These are phyloP conservation scores for Phrynosoma blainvillii DNA, from an alignment of 2,113 vertebrate species.

Conservation along the genomic window DNA sequence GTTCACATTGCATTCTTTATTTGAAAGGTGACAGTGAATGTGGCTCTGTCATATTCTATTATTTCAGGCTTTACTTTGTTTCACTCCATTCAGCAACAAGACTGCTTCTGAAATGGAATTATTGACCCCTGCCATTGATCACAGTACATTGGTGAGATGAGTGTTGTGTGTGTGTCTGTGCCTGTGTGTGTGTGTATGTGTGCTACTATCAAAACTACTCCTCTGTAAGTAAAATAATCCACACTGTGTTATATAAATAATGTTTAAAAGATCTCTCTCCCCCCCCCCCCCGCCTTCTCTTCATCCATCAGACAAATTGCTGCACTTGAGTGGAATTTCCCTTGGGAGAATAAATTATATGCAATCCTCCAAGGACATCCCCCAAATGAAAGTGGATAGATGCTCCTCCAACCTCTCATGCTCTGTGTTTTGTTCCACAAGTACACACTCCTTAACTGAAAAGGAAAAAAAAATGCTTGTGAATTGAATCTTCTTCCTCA, in stretches of 20 bases:
- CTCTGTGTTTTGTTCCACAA: slow-evolving; percentile 64
- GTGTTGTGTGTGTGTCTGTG: not conserved
- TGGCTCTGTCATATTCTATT: slow-evolving; percentile 67
- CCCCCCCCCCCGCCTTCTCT: slow-evolving; percentile 47
- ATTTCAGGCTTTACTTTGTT: slow-evolving; percentile 60
- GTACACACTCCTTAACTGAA: slow-evolving; percentile 71
- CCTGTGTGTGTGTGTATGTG: not conserved
- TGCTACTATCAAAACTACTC: slow-evolving; percentile 61
- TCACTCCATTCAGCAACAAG: slow-evolving; percentile 59
- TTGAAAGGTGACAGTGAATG: slow-evolving; percentile 50
- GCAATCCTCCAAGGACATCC: slow-evolving; percentile 70
- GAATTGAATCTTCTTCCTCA: slow-evolving; percentile 72
- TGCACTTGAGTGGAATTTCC: slow-evolving; percentile 76
- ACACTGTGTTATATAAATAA: slow-evolving; percentile 67
- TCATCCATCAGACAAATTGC: slow-evolving; percentile 68
- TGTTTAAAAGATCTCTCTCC: slow-evolving; percentile 47
- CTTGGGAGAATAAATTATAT: slow-evolving; percentile 74
- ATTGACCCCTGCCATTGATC: slow-evolving; percentile 70
- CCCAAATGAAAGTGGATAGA: slow-evolving; percentile 70
- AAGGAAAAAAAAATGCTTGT: slow-evolving; percentile 66
- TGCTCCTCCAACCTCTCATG: slow-evolving; percentile 62
- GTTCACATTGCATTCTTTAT: slow-evolving; percentile 44
- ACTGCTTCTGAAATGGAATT: slow-evolving; percentile 68
- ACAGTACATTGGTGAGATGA: not conserved
- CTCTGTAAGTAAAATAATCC: slow-evolving; percentile 67